Base-by-base conservation (phyloP, 2,797 vertebrate genomes). In the Propithecus perrieri region DNA sequence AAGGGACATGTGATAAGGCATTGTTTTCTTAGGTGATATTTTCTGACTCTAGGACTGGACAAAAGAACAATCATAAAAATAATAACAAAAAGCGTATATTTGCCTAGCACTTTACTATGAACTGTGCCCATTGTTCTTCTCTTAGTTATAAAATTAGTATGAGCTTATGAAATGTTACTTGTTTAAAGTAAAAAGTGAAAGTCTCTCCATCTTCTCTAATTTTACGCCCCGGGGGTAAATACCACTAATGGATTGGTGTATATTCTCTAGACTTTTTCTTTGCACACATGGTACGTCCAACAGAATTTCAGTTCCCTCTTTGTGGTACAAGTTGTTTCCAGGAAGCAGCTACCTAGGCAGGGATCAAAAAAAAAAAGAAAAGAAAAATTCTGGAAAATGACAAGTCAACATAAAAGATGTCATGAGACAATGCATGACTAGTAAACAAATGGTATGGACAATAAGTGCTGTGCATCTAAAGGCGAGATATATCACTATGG, bases 101-200 rank as follows among this genome's bases (percentile, higher is more conserved):
- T 92, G 30, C 38, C 35, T 22, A 46, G 76, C 28, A 78, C 69
- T 94, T 76, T 46, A 72, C 53, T 61, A 43, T 5, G 50, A 95
- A 83, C n/a, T 30, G 26, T 87, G 20, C 46, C 48, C 14, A n/a
- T 57, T 86, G 22, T 84, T 92, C 84, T 93, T 87, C 55, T 59
- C 84, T 79, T 43, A 81, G 48, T 90, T 90, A 83, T 41, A 75
- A 78, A 95, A 55, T 86, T 53, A 71, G 57, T 61, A 38, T 50
- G 22, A 67, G 41, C 41, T 92, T 79, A 50, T 61, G 71, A 41
- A 46, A 75, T 74, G 28, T 71, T 78, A 48, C 46, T 50, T 80
- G 35, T 53, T 95, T 53, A 48, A 35, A 69, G 11, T 69, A 38
- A 84, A 83, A 96, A 94, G 43, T 78, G 65, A 57, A 89, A 92